These are phyloP conservation scores for Trematocara stigmaticum DNA, from an alignment of 2,113 vertebrate genomes.

Conservation along the genomic window DNA sequence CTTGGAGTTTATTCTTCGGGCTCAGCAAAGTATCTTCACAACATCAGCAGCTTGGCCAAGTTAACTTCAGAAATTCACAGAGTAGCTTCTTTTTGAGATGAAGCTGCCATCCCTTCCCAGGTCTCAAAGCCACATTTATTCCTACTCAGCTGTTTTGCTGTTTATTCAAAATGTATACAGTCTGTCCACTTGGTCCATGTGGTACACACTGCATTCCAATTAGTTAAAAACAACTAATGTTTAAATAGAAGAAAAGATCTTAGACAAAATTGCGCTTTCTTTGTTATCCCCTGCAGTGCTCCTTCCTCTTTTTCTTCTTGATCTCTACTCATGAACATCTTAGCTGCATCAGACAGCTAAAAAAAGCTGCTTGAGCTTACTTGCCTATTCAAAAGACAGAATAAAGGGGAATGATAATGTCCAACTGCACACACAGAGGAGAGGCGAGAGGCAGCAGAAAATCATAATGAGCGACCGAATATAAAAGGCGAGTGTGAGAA, in stretches of 20 bases:
- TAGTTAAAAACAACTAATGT: not conserved
- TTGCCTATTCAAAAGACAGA: not conserved
- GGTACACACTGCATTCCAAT: not conserved
- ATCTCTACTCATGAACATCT: not conserved
- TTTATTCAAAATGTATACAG: not conserved
- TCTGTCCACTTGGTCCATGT: not conserved
- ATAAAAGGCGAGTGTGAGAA: not conserved
- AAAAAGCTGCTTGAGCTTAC: not conserved
- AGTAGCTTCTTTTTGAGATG: not conserved
- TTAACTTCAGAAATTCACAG: slow-evolving; percentile 31
- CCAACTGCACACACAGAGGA: not conserved
- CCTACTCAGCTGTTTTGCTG: not conserved
- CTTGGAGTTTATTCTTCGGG: not conserved
- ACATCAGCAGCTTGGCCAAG: slow-evolving; percentile 34
- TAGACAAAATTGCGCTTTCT: not conserved
- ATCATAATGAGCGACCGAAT: not conserved
- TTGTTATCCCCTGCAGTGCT: not conserved
- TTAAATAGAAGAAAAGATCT: not conserved
- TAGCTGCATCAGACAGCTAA: not conserved
- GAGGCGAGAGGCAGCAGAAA: not conserved
- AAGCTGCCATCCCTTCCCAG: slow-evolving; percentile 6
- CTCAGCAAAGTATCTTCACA: slow-evolving; percentile 37
- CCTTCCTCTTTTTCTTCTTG: not conserved
- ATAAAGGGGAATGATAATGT: not conserved
- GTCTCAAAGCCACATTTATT: not conserved